phyloP scores from a whole-genome alignment of 2,113 vertebrate genomes.

The Podilymbus podiceps region DNA sequence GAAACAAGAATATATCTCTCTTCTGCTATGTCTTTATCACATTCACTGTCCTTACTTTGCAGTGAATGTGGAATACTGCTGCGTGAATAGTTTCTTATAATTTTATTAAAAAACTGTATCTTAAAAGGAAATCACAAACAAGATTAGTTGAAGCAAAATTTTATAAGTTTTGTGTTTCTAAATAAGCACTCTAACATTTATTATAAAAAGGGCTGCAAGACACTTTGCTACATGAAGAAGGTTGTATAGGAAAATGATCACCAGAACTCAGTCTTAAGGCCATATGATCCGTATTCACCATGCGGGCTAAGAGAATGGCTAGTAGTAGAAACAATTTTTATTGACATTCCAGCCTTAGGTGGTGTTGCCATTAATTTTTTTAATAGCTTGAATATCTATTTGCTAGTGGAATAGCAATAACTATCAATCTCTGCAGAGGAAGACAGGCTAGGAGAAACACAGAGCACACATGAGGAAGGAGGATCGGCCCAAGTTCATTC shows the following conservation, averaged over 20 bases:
- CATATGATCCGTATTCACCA: rapidly evolving
- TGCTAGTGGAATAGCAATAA: not conserved
- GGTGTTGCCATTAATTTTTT: not conserved
- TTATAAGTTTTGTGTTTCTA: not conserved
- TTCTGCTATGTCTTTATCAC: not conserved
- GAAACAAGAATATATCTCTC: not conserved
- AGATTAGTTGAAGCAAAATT: not conserved
- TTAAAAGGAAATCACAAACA: not conserved
- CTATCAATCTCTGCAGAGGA: not conserved
- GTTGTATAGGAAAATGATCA: not conserved
- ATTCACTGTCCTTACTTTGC: not conserved
- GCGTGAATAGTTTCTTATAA: not conserved
- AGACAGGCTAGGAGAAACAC: not conserved
- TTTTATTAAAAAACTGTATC: not conserved
- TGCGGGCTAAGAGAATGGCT: not conserved
- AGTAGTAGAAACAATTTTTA: not conserved
- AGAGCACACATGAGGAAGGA: not conserved
- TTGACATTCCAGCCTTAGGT: not conserved
- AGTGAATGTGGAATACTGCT: not conserved
- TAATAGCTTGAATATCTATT: not conserved
- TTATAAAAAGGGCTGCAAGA: not conserved
- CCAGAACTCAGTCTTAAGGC: not conserved
- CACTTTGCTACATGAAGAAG: not conserved
- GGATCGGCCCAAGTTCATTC: not conserved
- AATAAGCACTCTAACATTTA: not conserved